phyloP scores from a whole-genome alignment of 2,113 vertebrate genomes.

The Austrofundulus limnaeus region DNA sequence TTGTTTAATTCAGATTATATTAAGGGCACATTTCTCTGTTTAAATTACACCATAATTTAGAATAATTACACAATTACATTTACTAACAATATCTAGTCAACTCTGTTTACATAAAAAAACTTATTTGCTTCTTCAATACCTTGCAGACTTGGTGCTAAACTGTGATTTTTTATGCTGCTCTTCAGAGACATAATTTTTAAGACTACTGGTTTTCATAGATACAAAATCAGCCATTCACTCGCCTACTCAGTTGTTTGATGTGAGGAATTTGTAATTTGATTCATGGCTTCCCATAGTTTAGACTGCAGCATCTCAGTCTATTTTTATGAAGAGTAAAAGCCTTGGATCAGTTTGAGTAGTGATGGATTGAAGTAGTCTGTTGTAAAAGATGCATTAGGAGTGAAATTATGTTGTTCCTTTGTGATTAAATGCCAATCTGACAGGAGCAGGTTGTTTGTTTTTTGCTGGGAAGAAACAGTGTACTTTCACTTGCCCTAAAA shows the following conservation, averaged over 20 bases:
- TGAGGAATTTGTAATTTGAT: neutral
- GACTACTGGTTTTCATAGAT: neutral
- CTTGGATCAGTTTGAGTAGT: neutral
- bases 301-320: neutral
- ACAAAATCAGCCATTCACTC: slow-evolving; percentile 7
- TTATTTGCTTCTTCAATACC: slow-evolving; percentile 1
- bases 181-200: neutral
- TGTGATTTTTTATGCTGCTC: neutral
- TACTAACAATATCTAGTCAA: neutral
- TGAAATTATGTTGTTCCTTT: neutral
- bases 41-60: no score
- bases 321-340: neutral
- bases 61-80: neutral
- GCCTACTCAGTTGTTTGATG: neutral
- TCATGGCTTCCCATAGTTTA: slow-evolving; percentile 2
- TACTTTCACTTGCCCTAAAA: neutral
- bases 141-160: neutral
- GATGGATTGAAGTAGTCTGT: neutral
- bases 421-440: neutral
- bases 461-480: neutral
- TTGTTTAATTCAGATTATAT: no score
- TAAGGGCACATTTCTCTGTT: no score
- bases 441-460: neutral
- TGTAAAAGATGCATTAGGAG: neutral
- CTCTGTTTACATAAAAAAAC: neutral